Evolutionary conservation across 2,797 vertebrate genomes (phyloP).

Genomic region (Parambassis ranga): DNA sequence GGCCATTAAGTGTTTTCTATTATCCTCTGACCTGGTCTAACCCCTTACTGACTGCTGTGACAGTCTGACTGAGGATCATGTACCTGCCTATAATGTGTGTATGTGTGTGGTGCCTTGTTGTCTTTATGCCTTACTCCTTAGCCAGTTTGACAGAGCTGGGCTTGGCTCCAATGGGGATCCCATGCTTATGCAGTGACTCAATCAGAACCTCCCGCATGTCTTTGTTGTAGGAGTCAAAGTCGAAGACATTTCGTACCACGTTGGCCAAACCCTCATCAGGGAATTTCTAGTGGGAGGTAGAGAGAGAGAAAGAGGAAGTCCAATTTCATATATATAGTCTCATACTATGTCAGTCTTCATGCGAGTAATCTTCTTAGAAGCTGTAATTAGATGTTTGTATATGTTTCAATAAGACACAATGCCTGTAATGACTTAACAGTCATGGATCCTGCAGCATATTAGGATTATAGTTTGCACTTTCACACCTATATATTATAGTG

Average conservation of each 20-base stretch:
- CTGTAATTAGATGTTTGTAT: neutral
- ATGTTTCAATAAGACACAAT: neutral
- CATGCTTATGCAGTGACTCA: conserved; percentile 91
- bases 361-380: neutral
- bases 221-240: conserved; percentile 98
- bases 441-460: neutral
- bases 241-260: conserved; percentile 95
- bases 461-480: neutral
- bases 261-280: conserved; percentile 92
- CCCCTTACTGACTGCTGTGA: too few species aligned
- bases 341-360: neutral
- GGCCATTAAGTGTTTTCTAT: neutral
- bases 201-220: conserved; percentile 90
- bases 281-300: conserved; percentile 84
- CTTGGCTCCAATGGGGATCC: conserved; percentile 95
- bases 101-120: neutral
- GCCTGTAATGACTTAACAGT: neutral
- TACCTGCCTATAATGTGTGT: conserved; percentile 9
- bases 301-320: neutral
- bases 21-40: too few species aligned
- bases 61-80: too few species aligned
- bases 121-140: conserved; percentile 91
- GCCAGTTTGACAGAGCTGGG: conserved; percentile 90
- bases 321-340: too few species aligned
- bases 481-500: neutral